Evolutionary conservation across 2,113 vertebrate species (phyloP).

Genomic region (Heterotilapia buettikoferi): DNA sequence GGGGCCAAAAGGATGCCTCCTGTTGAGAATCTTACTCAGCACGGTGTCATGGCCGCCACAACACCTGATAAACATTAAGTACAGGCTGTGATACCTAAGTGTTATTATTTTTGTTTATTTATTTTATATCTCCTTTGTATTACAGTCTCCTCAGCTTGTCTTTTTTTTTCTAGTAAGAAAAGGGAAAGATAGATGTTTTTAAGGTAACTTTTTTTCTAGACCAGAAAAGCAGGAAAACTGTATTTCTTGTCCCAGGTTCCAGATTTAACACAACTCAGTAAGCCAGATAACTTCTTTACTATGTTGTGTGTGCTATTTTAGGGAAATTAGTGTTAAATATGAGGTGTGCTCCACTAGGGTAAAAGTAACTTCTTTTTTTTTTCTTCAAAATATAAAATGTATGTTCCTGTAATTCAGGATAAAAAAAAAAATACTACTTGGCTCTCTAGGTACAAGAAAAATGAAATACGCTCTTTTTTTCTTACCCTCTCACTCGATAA

Average conservation of each 20-base stretch:
- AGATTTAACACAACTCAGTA: background rate
- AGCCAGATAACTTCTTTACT: background rate
- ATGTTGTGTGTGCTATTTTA: background rate
- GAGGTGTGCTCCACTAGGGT: background rate
- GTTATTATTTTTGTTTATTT: constrained; percentile 65
- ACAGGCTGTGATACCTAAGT: constrained; percentile 72
- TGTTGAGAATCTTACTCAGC: constrained; percentile 82
- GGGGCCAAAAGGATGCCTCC: constrained; percentile 77
- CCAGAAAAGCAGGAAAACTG: background rate
- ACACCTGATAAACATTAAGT: constrained; percentile 80
- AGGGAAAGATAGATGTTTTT: background rate
- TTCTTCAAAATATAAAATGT: background rate
- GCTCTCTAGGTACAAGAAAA: background rate
- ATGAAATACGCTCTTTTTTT: background rate
- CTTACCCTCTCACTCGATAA: background rate
- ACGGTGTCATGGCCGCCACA: constrained; percentile 73
- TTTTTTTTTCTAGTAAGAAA: background rate
- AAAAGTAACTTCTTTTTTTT: background rate
- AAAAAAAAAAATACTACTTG: background rate
- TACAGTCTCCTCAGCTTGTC: constrained; percentile 2
- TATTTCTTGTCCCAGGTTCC: background rate
- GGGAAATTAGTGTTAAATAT: background rate
- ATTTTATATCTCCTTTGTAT: constrained; percentile 42
- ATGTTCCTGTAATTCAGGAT: background rate
- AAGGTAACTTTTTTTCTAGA: background rate